phyloP scores from a whole-genome alignment of 2,888 invertebrate species.

The Liposcelis brunnea region DNA sequence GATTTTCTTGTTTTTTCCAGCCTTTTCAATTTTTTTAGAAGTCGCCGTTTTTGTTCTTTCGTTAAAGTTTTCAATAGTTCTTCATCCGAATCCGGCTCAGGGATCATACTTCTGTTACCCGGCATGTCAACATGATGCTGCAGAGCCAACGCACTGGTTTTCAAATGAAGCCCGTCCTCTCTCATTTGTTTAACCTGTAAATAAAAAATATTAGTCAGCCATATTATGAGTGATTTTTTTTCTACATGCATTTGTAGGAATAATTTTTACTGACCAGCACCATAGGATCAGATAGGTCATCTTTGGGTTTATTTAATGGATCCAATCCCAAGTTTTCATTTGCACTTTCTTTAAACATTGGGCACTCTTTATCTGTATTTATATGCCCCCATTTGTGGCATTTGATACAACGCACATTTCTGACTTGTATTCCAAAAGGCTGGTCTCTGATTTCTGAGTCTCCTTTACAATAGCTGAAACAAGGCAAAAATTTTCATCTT shows the following conservation, averaged over 20 bases:
- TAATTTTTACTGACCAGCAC: neutral
- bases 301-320: conserved; percentile 8
- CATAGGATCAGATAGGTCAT: neutral
- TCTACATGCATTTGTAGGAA: too few species aligned
- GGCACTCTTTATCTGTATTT: conserved; percentile 94
- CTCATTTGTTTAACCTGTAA: conserved; percentile 77
- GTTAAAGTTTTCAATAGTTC: conserved; percentile 63
- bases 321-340: conserved; percentile 38
- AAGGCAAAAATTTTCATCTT: conserved; percentile 9
- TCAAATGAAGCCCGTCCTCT: conserved; percentile 78
- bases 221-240: neutral
- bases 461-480: conserved; percentile 73
- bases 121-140: conserved; percentile 26
- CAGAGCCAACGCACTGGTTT: conserved; percentile 41
- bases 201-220: conserved; percentile 37
- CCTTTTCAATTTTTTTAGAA: conserved; percentile 47
- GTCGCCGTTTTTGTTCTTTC: conserved; percentile 75
- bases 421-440: conserved; percentile 93
- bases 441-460: conserved; percentile 96
- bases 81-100: neutral
- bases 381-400: conserved; percentile 99
- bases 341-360: conserved; percentile 65
- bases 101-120: neutral
- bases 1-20: neutral
- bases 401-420: conserved; percentile 96